Percentiles rank a stretch among this genome's conserved stretches.
Evolutionary conservation across 1,140 invertebrate species (phyloP).

Genomic region (Drosophila triauraria): DNA sequence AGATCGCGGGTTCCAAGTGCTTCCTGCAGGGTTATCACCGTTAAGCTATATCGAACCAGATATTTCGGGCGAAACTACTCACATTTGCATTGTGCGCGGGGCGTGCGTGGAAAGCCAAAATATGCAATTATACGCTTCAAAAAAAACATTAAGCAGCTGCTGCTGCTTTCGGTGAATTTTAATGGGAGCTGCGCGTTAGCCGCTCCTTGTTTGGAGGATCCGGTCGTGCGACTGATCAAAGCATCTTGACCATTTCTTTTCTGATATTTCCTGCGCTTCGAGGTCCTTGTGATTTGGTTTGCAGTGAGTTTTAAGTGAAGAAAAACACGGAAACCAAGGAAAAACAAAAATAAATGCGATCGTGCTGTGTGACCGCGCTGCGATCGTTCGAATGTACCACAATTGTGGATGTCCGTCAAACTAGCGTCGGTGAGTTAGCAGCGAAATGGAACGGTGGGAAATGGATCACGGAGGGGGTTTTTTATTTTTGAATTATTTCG

Average conservation of each 20-base stretch:
- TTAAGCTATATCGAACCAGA: neutral
- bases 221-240: slow-evolving; percentile 1
- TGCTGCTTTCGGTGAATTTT: slow-evolving; percentile 24
- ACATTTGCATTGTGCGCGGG: slow-evolving; percentile 30
- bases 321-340: slow-evolving; percentile 43
- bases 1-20: neutral
- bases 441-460: no score
- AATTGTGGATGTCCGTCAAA: no score
- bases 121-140: slow-evolving; percentile 13
- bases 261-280: neutral
- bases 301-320: slow-evolving; percentile 31
- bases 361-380: slow-evolving; percentile 6
- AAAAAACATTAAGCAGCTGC: slow-evolving; percentile 33
- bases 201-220: slow-evolving; percentile 30
- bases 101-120: slow-evolving; percentile 21
- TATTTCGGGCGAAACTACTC: slow-evolving; percentile 5
- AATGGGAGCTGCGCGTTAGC: slow-evolving; percentile 19
- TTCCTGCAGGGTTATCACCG: slow-evolving; percentile 1
- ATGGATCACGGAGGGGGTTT: no score
- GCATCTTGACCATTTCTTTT: slow-evolving; percentile 29
- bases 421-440: no score
- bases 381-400: neutral
- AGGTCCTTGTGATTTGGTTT: neutral
- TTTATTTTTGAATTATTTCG: no score
- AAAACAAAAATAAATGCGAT: slow-evolving; percentile 61